Evolutionary conservation across 2,888 invertebrate genomes (phyloP).

Genomic region (Microlaimidae sp.): DNA sequence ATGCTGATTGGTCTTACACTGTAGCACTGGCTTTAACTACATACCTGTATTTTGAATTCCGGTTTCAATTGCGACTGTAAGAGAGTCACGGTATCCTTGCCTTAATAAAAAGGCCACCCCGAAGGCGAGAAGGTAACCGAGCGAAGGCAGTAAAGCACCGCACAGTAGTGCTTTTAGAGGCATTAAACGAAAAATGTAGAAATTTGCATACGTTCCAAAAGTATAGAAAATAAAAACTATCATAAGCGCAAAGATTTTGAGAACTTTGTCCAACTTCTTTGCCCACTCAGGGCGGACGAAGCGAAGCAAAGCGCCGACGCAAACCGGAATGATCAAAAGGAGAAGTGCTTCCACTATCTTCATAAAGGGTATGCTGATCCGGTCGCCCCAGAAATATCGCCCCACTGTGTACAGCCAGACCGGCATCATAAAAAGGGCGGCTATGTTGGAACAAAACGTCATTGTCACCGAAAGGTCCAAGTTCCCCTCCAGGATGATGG

Average conservation of each 20-base stretch:
- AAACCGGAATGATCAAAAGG: background rate
- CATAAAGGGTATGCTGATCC: background rate
- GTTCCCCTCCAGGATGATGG: conserved; percentile 70
- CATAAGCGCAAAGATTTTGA: background rate
- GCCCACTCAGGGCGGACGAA: background rate
- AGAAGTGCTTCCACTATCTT: background rate
- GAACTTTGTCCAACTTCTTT: background rate
- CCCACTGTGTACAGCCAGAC: background rate
- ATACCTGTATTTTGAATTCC: conserved; percentile 21
- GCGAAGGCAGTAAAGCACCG: conserved; percentile 19
- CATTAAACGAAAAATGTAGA: conserved; percentile 18
- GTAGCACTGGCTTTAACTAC: too few relatives aligned
- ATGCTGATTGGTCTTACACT: too few relatives aligned
- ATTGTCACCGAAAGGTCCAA: conserved; percentile 76
- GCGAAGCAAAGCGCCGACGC: background rate
- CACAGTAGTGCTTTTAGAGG: conserved; percentile 16
- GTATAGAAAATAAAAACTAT: conserved; percentile 13
- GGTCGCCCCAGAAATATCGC: background rate
- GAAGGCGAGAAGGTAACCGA: conserved; percentile 16
- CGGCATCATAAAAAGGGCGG: conserved; percentile 50
- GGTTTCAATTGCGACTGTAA: conserved; percentile 23
- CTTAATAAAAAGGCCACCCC: conserved; percentile 14
- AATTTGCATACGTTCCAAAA: conserved; percentile 17
- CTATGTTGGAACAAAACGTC: conserved; percentile 71
- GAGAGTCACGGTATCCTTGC: conserved; percentile 14